Evolutionary conservation across 2,888 invertebrate genomes (phyloP).

Genomic region (Tanypteryx hageni): DNA sequence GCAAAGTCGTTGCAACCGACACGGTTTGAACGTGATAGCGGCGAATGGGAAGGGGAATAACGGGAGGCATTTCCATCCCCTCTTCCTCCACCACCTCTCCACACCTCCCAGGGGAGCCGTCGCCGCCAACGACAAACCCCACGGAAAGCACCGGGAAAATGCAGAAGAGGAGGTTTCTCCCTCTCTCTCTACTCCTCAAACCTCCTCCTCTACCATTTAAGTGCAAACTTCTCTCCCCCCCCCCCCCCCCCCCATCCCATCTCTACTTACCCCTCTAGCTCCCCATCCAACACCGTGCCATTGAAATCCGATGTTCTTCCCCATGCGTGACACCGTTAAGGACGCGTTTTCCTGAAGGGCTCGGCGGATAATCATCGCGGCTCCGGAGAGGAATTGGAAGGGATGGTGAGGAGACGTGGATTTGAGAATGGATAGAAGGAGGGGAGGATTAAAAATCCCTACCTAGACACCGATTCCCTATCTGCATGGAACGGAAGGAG

Average conservation of each 20-base stretch:
- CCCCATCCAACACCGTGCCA: not conserved
- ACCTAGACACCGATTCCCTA: not conserved
- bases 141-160: not conserved
- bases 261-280: not conserved
- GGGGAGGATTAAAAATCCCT: too few species aligned
- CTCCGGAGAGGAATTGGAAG: not conserved
- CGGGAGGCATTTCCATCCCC: not conserved
- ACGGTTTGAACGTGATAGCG: not conserved
- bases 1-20: not conserved
- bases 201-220: not conserved
- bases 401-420: not conserved
- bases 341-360: not conserved
- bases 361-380: conserved; percentile 14
- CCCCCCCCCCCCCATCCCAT: too few species aligned
- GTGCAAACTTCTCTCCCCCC: too few species aligned
- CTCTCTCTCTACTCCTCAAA: not conserved
- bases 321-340: not conserved
- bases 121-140: not conserved
- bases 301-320: not conserved
- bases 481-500: not conserved
- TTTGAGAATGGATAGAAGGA: too few species aligned
- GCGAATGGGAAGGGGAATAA: not conserved
- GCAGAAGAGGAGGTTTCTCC: not conserved
- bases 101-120: not conserved
- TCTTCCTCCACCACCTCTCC: not conserved